Base-by-base conservation (phyloP, 2,888 invertebrate genomes). In the Meliscaeva auricollis region DNA sequence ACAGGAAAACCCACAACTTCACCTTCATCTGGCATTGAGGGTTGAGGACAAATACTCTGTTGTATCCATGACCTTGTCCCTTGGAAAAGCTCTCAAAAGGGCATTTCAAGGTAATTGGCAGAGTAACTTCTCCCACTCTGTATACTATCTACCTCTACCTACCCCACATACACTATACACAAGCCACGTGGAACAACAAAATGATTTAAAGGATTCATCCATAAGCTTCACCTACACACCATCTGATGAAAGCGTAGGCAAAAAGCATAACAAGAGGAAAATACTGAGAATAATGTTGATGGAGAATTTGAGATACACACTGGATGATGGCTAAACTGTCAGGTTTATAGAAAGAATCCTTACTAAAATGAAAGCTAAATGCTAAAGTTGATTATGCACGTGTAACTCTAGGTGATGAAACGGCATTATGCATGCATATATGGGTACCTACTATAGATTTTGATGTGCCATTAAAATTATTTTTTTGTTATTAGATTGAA, bases 11-110 rank as follows among this genome's bases (percentile, higher is more conserved):
- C 69, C 68, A 66, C 58, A 76, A 69, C 58, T 75, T 84, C 80
- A 84, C 84, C 84, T 84, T 79, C 74, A 80, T 66, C 70, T 68
- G 79, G 79, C 84, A 84, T 84, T 84, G 84, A 70, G 54, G 74
- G 50, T 68, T 84, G 75, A 70, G 46, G 69, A 52, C 50, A 70
- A 75, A 66, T 64, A 66, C 60, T 32, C 17, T 56, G 20, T 48
- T 66, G 75, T 84, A 85, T 68, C 85, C 85, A 72, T 81, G 85
- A 85, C 85, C 85, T 85, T 85, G 85, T 85, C 76, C 85, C 68
- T 85, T 81, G 72, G 50, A 73, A 85, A 81, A 81, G 66, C 76
- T 73, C 58, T 81, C 41, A 76, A 81, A 66, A 85, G 85, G 85
- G 73, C 85, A 85, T 76, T 66, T 76, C 75, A 81, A 85, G 75